These are phyloP conservation scores for Pyrgus malvae DNA, from an alignment of 2,888 invertebrate species.

Conservation along the genomic window DNA sequence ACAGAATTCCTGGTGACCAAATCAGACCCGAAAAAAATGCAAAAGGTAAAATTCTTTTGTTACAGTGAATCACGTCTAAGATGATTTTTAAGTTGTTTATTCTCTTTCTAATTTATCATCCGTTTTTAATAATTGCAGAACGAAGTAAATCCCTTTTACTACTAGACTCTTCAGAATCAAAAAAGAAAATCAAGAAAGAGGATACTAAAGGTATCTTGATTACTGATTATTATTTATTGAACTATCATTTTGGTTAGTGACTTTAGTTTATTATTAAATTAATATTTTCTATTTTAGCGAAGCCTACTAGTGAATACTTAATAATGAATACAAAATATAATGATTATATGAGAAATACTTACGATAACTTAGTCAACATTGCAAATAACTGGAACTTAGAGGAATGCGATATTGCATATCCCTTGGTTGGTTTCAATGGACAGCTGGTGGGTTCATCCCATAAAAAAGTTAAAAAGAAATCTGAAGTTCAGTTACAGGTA, in stretches of 20 bases:
- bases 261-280: too few species aligned
- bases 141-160: constrained; percentile 47
- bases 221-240: neutral
- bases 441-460: constrained; percentile 52
- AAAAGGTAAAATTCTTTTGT: constrained; percentile 30
- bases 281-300: constrained; percentile 55
- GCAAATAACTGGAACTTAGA: constrained; percentile 70
- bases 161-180: constrained; percentile 49
- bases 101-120: too few species aligned
- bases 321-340: constrained; percentile 60
- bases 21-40: constrained; percentile 18
- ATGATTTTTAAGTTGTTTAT: too few species aligned
- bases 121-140: constrained; percentile 32
- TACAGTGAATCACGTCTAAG: too few species aligned
- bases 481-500: constrained; percentile 61
- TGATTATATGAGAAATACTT: constrained; percentile 63
- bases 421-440: constrained; percentile 58
- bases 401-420: constrained; percentile 56
- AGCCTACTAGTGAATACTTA: constrained; percentile 54
- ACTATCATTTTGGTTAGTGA: neutral
- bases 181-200: constrained; percentile 65
- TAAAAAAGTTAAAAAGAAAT: constrained; percentile 67
- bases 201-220: constrained; percentile 50
- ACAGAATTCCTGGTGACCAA: constrained; percentile 11
- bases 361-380: constrained; percentile 59